Conservation (phyloP, 1,140 invertebrate genomes). For the Bathynomus jamesi region DNA sequence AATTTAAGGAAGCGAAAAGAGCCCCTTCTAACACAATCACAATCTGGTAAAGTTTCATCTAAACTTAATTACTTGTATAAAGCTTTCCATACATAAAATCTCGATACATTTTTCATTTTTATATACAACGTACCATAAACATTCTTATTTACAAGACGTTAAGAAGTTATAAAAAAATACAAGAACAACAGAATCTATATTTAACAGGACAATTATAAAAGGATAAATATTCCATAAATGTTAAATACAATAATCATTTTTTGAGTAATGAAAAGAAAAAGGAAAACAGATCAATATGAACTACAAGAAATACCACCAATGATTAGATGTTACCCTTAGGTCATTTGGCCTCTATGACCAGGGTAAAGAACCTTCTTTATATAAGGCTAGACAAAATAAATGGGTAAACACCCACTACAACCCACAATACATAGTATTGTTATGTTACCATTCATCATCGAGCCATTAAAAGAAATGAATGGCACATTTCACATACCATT, state of each 20-base stretch:
- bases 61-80: neutral
- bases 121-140: neutral
- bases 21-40: neutral
- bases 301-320: conserved; percentile 1
- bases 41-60: neutral
- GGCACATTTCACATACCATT: neutral
- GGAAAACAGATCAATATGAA: neutral
- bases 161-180: neutral
- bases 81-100: neutral
- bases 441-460: neutral
- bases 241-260: too few relatives aligned
- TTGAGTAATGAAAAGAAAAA: neutral
- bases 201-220: neutral
- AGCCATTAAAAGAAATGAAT: neutral
- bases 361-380: neutral
- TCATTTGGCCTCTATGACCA: neutral
- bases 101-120: too few relatives aligned
- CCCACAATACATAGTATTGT: neutral
- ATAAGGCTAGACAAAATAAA: neutral
- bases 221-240: neutral
- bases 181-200: neutral
- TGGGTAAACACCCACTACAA: neutral
- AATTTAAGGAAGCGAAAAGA: neutral
- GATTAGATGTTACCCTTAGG: neutral
- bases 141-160: neutral